Percentiles rank a stretch among this genome's conserved stretches.
phyloP scores from a whole-genome alignment of 2,797 vertebrate genomes.

The Sylvilagus floridanus region DNA sequence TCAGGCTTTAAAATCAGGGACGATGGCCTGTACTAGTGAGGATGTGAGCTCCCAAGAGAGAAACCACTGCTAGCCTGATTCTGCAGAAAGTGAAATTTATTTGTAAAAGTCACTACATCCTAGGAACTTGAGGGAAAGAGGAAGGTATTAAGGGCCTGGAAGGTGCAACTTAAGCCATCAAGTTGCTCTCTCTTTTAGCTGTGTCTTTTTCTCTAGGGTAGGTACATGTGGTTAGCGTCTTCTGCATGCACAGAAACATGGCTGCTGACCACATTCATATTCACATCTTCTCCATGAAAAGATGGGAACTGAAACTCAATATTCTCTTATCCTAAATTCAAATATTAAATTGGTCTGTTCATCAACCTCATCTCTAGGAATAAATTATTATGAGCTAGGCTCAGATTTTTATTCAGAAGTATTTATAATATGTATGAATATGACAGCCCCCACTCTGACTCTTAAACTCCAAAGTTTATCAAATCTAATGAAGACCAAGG shows the following conservation, averaged over 20 bases:
- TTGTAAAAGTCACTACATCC: not conserved
- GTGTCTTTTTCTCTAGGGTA: not conserved
- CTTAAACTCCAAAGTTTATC: not conserved
- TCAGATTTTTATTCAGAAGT: not conserved
- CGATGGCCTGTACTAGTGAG: not conserved
- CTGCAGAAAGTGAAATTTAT: not conserved
- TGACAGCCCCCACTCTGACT: not conserved
- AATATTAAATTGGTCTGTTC: not conserved
- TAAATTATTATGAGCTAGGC: not conserved
- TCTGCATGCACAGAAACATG: not conserved
- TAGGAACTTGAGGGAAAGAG: not conserved
- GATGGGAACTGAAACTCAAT: not conserved
- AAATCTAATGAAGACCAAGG: not conserved
- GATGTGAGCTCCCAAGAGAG: not conserved
- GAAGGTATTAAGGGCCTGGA: not conserved
- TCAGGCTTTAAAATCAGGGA: not conserved
- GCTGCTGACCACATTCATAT: not conserved
- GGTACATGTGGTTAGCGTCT: not conserved
- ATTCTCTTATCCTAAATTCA: not conserved
- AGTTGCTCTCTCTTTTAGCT: not conserved
- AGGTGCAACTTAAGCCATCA: not conserved
- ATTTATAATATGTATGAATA: not conserved
- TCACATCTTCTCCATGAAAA: not conserved
- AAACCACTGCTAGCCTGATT: not conserved
- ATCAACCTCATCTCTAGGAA: not conserved